These are phyloP conservation scores for Ditula angustiorana DNA, from an alignment of 2,888 invertebrate genomes.

Conservation along the genomic window DNA sequence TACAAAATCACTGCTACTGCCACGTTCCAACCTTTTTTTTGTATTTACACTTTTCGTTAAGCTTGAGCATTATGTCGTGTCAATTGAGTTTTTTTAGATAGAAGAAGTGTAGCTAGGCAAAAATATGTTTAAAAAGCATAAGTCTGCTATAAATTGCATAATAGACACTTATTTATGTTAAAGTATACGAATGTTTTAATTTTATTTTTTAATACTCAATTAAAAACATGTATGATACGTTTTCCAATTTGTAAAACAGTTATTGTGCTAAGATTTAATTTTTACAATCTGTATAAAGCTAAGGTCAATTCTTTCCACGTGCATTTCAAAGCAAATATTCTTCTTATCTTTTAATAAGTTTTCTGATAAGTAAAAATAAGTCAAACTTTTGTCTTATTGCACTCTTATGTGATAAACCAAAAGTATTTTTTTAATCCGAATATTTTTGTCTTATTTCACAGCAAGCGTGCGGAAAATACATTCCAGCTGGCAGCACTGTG, in stretches of 20 bases:
- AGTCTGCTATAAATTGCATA: constrained; percentile 1
- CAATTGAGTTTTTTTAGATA: constrained; percentile 53
- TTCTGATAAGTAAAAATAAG: too few species aligned
- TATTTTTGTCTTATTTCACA: constrained; percentile 69
- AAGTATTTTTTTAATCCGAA: constrained; percentile 8
- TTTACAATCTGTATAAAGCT: background rate
- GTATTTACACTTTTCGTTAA: constrained; percentile 45
- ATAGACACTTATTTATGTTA: background rate
- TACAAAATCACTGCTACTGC: constrained; percentile 51
- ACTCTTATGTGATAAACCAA: too few species aligned
- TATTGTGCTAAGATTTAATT: background rate
- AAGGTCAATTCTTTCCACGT: background rate
- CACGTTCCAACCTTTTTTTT: constrained; percentile 44
- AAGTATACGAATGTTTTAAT: too few species aligned
- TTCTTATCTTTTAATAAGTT: background rate
- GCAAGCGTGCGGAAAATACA: constrained; percentile 95
- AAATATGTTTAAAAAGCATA: constrained; percentile 23
- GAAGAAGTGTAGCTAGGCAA: constrained; percentile 48
- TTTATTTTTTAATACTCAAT: too few species aligned
- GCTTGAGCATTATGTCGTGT: constrained; percentile 51
- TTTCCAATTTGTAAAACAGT: background rate
- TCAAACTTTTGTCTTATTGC: too few species aligned
- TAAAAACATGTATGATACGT: background rate
- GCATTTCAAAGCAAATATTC: background rate
- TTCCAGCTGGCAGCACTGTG: constrained; percentile 93